Evolutionary conservation across 2,888 invertebrate species (phyloP).

Genomic region (Thelaira solivaga): DNA sequence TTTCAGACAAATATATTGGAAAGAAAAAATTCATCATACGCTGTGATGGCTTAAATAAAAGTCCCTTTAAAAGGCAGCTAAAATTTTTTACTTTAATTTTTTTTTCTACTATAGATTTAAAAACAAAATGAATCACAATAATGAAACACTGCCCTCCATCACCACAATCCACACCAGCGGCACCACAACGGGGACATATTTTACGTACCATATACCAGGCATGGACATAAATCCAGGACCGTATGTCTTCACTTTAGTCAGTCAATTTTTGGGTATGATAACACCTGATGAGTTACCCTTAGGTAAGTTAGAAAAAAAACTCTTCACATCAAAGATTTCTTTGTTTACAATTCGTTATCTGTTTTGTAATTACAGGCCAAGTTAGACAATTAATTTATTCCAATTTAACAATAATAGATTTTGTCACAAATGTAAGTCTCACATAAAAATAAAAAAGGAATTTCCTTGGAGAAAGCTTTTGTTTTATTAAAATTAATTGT

Average conservation of each 20-base stretch:
- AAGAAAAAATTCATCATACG: conserved; percentile 4
- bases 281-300: conserved; percentile 77
- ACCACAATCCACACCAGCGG: conserved; percentile 5
- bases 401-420: conserved; percentile 73
- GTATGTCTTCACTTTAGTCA: conserved; percentile 76
- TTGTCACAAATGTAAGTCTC: conserved; percentile 73
- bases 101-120: conserved; percentile 24
- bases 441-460: too few relatives aligned
- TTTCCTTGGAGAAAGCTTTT: too few relatives aligned
- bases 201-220: conserved; percentile 76
- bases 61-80: too few relatives aligned
- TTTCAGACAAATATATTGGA: too few relatives aligned
- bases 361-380: conserved; percentile 67
- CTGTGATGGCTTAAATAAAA: not conserved
- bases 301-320: conserved; percentile 73
- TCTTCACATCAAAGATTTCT: too few relatives aligned
- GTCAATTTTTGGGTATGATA: conserved; percentile 77
- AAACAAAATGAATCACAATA: conserved; percentile 62
- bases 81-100: not conserved
- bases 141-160: conserved; percentile 72
- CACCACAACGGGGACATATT: conserved; percentile 70
- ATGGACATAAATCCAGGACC: conserved; percentile 76
- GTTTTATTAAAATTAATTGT: too few relatives aligned
- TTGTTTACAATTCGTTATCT: too few relatives aligned
- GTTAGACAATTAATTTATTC: conserved; percentile 75